A percentile compares a stretch with the other conserved stretches of the same genome.
Evolutionary conservation across 1,140 invertebrate genomes (phyloP).

Genomic region (Drosophila teissieri): DNA sequence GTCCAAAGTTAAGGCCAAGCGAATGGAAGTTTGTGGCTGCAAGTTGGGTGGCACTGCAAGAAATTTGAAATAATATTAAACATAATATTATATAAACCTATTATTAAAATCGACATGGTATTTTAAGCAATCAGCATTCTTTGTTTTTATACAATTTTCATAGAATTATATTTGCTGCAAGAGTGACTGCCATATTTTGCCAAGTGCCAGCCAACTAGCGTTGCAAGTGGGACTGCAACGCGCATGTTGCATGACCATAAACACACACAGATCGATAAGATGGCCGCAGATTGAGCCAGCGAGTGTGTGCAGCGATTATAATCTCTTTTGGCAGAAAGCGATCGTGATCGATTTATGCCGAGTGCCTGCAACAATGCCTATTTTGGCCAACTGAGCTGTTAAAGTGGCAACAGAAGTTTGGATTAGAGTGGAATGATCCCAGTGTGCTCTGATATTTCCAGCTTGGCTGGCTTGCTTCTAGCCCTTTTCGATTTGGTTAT

Average conservation of each 20-base stretch:
- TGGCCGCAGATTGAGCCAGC: constrained; percentile 37
- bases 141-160: neutral
- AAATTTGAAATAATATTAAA: neutral
- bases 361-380: constrained; percentile 2
- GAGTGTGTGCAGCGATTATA: constrained; percentile 55
- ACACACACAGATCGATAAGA: constrained; percentile 42
- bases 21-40: constrained; percentile 35
- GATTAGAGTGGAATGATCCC: neutral
- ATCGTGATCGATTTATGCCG: constrained; percentile 65
- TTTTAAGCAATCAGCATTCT: no score
- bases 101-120: neutral
- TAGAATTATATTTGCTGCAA: neutral
- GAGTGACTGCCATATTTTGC: neutral
- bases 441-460: neutral
- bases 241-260: constrained; percentile 24
- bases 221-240: neutral
- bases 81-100: neutral
- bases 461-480: neutral
- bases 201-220: neutral
- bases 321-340: constrained; percentile 69
- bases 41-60: constrained; percentile 6
- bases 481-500: constrained; percentile 5
- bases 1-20: constrained; percentile 1
- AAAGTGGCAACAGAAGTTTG: constrained; percentile 41
- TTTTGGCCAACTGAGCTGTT: constrained; percentile 38